Percentiles rank a stretch among this genome's conserved stretches.
phyloP scores from a whole-genome alignment of 53 echinoderm and acorn worm species.

The Holothuria scabra region DNA sequence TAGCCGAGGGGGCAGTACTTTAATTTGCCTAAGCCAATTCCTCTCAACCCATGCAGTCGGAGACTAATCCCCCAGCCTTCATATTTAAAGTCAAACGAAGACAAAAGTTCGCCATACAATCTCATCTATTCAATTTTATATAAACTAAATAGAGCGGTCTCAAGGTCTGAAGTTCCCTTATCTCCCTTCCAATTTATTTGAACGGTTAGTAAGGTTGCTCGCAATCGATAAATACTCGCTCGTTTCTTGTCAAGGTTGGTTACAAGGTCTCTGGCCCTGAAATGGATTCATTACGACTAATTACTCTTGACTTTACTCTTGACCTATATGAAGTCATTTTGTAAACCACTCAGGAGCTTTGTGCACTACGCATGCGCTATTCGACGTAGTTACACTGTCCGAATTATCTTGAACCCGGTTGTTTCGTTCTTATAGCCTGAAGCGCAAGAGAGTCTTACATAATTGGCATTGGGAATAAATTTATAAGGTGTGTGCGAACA shows the following conservation, averaged over 20 bases:
- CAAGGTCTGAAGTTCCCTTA: neutral
- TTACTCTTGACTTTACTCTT: slow-evolving; percentile 38
- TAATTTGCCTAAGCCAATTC: no score
- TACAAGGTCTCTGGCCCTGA: slow-evolving; percentile 10
- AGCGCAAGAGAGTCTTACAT: no score
- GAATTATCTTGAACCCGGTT: no score
- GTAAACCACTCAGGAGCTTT: neutral
- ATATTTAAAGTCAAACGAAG: no score
- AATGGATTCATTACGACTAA: slow-evolving; percentile 27
- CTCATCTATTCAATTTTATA: neutral
- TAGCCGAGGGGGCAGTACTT: no score
- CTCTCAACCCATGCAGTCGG: no score
- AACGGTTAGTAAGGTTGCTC: neutral
- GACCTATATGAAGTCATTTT: neutral
- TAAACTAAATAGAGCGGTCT: slow-evolving; percentile 1
- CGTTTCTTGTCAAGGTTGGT: slow-evolving; percentile 22
- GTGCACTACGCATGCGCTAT: slow-evolving; percentile 17
- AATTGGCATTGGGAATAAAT: no score
- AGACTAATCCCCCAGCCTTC: no score
- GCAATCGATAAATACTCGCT: slow-evolving; percentile 23
- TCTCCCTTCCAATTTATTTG: neutral
- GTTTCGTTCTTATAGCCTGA: no score
- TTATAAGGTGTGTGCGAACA: no score
- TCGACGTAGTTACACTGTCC: no score
- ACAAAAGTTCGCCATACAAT: no score